Evolutionary conservation across 2,888 invertebrate genomes (phyloP).

Genomic region (Schizaphis graminum): DNA sequence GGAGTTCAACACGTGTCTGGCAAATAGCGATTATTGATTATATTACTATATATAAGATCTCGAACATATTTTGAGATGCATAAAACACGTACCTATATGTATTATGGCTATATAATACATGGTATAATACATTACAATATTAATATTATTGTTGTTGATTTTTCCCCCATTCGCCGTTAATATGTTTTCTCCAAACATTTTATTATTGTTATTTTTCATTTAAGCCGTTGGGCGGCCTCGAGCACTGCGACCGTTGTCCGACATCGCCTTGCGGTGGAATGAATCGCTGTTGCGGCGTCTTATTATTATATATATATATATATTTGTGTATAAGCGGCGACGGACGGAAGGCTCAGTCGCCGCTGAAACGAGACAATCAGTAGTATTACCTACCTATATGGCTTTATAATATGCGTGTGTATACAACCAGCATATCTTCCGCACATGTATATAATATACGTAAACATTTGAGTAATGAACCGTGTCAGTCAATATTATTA

Average conservation of each 20-base stretch:
- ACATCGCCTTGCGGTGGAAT: neutral
- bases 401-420: neutral
- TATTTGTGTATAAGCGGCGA: neutral
- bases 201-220: conserved; percentile 33
- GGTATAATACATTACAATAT: neutral
- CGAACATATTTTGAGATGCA: neutral
- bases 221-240: neutral
- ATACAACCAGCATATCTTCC: neutral
- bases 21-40: neutral
- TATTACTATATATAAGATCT: neutral
- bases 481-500: conserved; percentile 23
- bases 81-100: neutral
- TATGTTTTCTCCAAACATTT: neutral
- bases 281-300: neutral
- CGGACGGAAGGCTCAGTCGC: conserved; percentile 30
- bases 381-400: neutral
- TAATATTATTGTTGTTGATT: neutral
- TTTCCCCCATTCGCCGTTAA: neutral
- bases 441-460: neutral
- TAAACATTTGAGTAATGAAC: conserved; percentile 30
- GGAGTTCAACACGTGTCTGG: neutral
- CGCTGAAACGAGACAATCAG: conserved; percentile 33
- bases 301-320: neutral
- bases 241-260: neutral
- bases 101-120: neutral